phyloP scores from a whole-genome alignment of 2,888 invertebrate genomes.

The Torymus texanus region DNA sequence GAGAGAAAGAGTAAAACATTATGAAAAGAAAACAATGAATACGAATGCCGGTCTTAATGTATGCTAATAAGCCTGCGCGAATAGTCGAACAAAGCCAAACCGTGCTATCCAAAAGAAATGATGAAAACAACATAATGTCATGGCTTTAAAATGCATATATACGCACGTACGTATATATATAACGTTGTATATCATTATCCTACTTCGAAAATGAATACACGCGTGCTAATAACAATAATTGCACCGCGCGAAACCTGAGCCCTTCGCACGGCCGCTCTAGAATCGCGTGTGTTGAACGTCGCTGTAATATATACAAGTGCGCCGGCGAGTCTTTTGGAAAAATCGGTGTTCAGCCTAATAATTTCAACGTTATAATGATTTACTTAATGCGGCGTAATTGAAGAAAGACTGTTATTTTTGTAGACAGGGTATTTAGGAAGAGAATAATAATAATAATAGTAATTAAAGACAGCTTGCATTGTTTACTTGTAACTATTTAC shows the following conservation, averaged over 20 bases:
- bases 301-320: not conserved
- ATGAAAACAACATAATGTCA: slow-evolving; percentile 29
- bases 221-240: slow-evolving; percentile 22
- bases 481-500: too few species aligned
- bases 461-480: too few species aligned
- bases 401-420: too few species aligned
- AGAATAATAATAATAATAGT: slow-evolving; percentile 35
- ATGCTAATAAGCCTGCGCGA: slow-evolving; percentile 16
- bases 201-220: slow-evolving; percentile 20
- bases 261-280: not conserved
- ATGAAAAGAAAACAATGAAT: slow-evolving; percentile 7
- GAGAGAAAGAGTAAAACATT: not conserved
- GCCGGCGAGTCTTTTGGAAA: not conserved
- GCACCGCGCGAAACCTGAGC: slow-evolving; percentile 5
- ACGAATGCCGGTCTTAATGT: slow-evolving; percentile 1
- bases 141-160: not conserved
- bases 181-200: slow-evolving; percentile 13
- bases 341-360: not conserved
- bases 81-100: slow-evolving; percentile 4
- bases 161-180: not conserved
- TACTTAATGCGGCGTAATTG: too few species aligned
- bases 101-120: not conserved
- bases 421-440: too few species aligned
- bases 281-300: slow-evolving; percentile 14
- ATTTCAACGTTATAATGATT: not conserved